Base-by-base conservation (phyloP, 2,888 invertebrate genomes). In the Ectemnius continuus region DNA sequence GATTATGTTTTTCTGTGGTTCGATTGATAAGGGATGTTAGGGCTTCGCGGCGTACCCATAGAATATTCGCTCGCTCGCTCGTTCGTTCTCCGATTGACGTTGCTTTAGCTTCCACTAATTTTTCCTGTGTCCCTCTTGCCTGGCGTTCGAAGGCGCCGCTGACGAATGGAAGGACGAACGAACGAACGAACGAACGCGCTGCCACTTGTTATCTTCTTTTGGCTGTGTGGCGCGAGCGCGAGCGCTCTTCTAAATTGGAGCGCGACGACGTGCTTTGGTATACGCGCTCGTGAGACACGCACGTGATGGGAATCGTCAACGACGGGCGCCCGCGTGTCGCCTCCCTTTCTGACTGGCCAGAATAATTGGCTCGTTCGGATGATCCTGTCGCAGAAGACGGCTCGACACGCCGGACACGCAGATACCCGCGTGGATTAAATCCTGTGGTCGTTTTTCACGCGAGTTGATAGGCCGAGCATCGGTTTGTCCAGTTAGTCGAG, bases 301-400 rank as follows among this genome's bases (percentile, higher is more conserved):
- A 48, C 79, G 79, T 72, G 80, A 79, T 46, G 60, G 28, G 76
- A 79, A 72, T 79, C 68, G 46, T 46, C 48, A 60, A 74, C 70
- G 20, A 36, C 48, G 18, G 61, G 58, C 61, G 64, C 60, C 56
- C 62, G 36, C 23, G 23, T 23, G 23, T 20, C 36, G 18, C 61
- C 16, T 48, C 47, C 48, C 36, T 20, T 26, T 62, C 65, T 36
- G 67, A 52, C 74, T 75, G 72, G 67, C 14, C 67, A 61, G 65
- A 77, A 80, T 82, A 82, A 82, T 82, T 82, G 82, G 80, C 80
- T 76, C 69, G 67, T 63, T 63, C 65, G 67, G 65, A 46, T 75
- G 69, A 69, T 70, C 69, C 56, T 60, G 57, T 46, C 60, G 20
- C 61, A 58, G 69, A 62, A 63, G 28, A 63, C 18, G 45, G 62